phyloP scores from a whole-genome alignment of 2,113 vertebrate species.

The Neomonachus schauinslandi region DNA sequence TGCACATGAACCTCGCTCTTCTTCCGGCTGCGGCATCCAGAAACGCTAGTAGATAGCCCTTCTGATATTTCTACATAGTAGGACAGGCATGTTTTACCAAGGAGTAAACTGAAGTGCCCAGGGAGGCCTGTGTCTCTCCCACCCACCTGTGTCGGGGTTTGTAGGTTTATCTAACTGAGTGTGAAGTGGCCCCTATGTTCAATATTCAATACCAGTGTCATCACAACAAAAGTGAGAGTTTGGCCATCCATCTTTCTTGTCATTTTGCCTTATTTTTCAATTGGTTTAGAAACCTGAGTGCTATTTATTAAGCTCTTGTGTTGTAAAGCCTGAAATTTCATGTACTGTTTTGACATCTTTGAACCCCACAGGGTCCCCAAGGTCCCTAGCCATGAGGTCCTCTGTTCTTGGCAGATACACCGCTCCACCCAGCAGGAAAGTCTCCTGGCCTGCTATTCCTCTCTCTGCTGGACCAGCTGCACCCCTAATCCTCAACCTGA shows the following conservation, averaged over 20 bases:
- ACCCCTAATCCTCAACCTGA: neutral
- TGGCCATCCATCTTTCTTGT: neutral
- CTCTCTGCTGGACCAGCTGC: neutral
- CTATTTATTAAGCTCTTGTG: neutral
- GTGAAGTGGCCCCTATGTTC: neutral
- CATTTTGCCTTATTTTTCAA: neutral
- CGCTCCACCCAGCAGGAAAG: neutral
- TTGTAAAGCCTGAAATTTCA: neutral
- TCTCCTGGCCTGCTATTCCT: neutral
- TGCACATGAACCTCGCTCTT: neutral
- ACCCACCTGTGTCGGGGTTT: neutral
- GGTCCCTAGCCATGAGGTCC: neutral
- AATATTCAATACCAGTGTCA: neutral
- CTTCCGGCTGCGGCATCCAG: neutral
- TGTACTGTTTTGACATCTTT: neutral
- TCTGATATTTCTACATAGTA: neutral
- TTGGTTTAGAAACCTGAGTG: neutral
- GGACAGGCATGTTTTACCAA: neutral
- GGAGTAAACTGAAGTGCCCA: neutral
- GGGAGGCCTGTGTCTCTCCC: neutral
- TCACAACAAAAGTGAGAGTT: neutral
- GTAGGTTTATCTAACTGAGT: neutral
- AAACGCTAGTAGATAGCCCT: neutral
- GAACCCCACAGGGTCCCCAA: neutral
- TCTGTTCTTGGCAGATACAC: neutral